phyloP scores from a whole-genome alignment of 2,888 invertebrate species.

The Epistrophe grossulariae region DNA sequence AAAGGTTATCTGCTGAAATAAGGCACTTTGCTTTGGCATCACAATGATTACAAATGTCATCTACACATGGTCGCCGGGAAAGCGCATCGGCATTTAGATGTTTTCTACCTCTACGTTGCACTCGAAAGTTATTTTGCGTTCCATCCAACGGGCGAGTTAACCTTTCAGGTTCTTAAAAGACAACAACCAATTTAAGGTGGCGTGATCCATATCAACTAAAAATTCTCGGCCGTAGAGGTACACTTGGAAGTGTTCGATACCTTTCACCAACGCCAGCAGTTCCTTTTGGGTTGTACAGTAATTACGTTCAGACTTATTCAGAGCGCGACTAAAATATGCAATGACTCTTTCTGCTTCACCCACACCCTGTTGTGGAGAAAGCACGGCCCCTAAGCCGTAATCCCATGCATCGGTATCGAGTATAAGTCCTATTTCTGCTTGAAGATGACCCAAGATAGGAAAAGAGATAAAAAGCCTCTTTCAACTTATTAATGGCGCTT shows the following conservation, averaged over 20 bases:
- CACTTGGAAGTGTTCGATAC: constrained; percentile 22
- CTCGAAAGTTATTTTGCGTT: no score
- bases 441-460: constrained; percentile 25
- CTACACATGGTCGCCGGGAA: no score
- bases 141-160: constrained; percentile 7
- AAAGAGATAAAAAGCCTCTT: constrained; percentile 16
- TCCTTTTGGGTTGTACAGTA: constrained; percentile 21
- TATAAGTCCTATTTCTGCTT: constrained; percentile 8
- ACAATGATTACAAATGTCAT: no score
- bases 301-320: constrained; percentile 12
- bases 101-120: no score
- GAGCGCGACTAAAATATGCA: no score
- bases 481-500: constrained; percentile 2
- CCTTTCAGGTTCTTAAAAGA: constrained; percentile 31
- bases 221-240: constrained; percentile 28
- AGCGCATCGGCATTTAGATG: no score
- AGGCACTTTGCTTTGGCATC: no score
- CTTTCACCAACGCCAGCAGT: neutral
- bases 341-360: no score
- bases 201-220: constrained; percentile 2
- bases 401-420: constrained; percentile 20
- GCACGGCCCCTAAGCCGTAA: no score
- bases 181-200: neutral
- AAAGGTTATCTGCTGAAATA: no score
- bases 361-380: no score